Conservation (phyloP, 2,888 invertebrate species). For the Euclidia mi region DNA sequence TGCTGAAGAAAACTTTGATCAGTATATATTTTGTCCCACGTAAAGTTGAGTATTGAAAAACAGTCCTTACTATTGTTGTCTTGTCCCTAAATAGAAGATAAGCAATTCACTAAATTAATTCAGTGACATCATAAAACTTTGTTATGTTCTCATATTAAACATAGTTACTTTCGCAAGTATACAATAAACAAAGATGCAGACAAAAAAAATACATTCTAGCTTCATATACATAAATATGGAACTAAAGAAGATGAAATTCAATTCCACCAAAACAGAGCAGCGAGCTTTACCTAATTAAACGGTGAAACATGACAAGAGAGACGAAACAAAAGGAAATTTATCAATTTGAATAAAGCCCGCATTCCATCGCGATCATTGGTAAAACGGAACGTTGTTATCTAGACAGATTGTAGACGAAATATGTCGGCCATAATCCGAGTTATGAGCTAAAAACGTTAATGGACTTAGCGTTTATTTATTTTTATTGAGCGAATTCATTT, state of each 20-base stretch:
- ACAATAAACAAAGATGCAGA: too few species aligned
- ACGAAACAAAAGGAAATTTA: slow-evolving; percentile 45
- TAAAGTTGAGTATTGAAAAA: too few species aligned
- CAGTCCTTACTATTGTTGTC: too few species aligned
- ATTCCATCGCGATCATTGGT: slow-evolving; percentile 59
- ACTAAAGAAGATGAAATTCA: neutral
- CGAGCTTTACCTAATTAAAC: slow-evolving; percentile 29
- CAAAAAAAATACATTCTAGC: too few species aligned
- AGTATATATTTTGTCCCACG: too few species aligned
- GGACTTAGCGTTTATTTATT: neutral
- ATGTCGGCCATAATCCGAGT: slow-evolving; percentile 30
- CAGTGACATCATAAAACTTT: too few species aligned
- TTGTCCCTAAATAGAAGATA: too few species aligned
- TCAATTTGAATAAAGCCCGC: slow-evolving; percentile 46
- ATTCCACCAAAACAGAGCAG: slow-evolving; percentile 25
- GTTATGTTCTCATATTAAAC: too few species aligned
- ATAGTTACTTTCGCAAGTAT: too few species aligned
- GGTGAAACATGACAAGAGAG: slow-evolving; percentile 26
- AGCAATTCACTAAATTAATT: too few species aligned
- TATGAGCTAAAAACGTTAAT: slow-evolving; percentile 31
- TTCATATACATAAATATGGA: too few species aligned
- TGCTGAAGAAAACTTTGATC: too few species aligned
- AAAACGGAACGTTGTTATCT: slow-evolving; percentile 59
- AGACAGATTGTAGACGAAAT: slow-evolving; percentile 63
- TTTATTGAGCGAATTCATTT: neutral